phyloP scores from a whole-genome alignment of 2,113 vertebrate genomes.

The Varanus komodoensis region DNA sequence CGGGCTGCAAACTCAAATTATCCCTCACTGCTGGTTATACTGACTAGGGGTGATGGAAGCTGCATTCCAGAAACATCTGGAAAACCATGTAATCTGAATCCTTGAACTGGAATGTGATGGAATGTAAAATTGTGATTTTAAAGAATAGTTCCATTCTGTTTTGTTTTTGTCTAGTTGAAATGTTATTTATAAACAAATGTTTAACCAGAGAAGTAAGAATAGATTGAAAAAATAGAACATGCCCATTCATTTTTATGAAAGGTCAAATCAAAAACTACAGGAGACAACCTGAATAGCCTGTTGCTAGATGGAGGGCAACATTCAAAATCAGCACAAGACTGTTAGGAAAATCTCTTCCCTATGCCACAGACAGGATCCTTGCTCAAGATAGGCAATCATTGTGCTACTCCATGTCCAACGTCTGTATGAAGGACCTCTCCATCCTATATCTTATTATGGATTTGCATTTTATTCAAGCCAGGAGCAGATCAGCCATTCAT shows the following conservation, averaged over 20 bases:
- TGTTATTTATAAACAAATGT: not conserved
- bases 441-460: not conserved
- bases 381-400: too few relatives aligned
- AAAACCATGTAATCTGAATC: not conserved
- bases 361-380: not conserved
- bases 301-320: not conserved
- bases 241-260: not conserved
- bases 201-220: not conserved
- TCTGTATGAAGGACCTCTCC: not conserved
- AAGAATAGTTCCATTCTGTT: not conserved
- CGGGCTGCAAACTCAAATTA: too few relatives aligned
- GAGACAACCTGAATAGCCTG: not conserved
- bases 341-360: not conserved
- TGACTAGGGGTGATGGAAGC: too few relatives aligned
- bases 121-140: not conserved
- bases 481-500: slow-evolving; percentile 30
- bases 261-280: not conserved
- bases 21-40: too few relatives aligned
- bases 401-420: not conserved
- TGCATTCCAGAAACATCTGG: too few relatives aligned
- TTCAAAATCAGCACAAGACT: not conserved
- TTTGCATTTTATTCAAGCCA: slow-evolving; percentile 51
- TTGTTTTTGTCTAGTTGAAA: not conserved
- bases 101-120: not conserved
- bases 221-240: not conserved